Base-by-base conservation (phyloP, 2,113 vertebrate species). In the Daubentonia madagascariensis region DNA sequence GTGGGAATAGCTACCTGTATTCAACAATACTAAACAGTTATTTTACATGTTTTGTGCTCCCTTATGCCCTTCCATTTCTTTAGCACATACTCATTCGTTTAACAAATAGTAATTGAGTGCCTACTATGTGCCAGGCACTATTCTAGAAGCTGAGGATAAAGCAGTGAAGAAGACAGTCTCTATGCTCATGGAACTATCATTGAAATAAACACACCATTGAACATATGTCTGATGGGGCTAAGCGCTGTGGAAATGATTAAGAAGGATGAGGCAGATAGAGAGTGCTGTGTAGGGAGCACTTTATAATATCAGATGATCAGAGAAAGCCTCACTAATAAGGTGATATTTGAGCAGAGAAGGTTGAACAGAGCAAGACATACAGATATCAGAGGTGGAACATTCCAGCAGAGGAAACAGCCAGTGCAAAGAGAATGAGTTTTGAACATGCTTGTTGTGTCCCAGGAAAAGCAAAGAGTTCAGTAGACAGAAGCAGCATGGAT, bases 281-380 rank as follows among this genome's bases (percentile, higher is more conserved):
- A 12, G 22, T 8, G 4, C 40, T 11, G 4, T 32, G 12, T 16
- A 9, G 35, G 52, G 11, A 32, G 30, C 1, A 40, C 28, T 32
- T 43, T 28, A 5, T 0, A 6, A 28, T 3, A 18, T 17, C 25
- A 6, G 6, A 14, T 6, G 37, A 10, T 45, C 48, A 11, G 45
- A 35, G 37, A 89, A 50, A 43, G 5, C 14, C 50, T 83, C 59
- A 6, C 40, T 22, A 25, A 3, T 1, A 54, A 67, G 35, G 30
- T 37, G 68, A 45, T 0, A 2, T 20, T 67, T 32, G 57, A 92
- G 37, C 17, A 28, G 87, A 54, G 45, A 54, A 0, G 2, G 13
- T 4, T 57, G 35, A 23, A 40, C 40, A 30, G 20, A 91, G 35
- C 12, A 37, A 50, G 23, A 57, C 11, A 25, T 0, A 8, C 17